phyloP scores from a whole-genome alignment of 1,140 invertebrate genomes.

The Kradibia gibbosae region DNA sequence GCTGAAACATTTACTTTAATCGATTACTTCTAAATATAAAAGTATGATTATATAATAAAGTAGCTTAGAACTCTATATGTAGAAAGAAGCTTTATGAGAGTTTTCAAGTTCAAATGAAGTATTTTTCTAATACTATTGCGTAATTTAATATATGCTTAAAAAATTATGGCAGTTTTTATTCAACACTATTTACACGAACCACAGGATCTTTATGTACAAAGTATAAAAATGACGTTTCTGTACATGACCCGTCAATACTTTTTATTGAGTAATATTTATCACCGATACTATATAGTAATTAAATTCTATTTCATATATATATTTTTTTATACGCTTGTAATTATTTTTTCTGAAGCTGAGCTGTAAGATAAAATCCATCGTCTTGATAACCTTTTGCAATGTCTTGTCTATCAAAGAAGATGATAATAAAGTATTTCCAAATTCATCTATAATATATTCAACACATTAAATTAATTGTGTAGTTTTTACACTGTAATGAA shows the following conservation, averaged over 20 bases:
- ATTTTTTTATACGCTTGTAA: not conserved
- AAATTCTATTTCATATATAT: too few species aligned
- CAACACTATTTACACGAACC: too few species aligned
- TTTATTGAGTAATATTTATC: too few species aligned
- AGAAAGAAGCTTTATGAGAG: slow-evolving; percentile 31
- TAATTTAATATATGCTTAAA: not conserved
- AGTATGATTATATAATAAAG: slow-evolving; percentile 2
- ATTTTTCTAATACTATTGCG: not conserved
- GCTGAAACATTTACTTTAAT: not conserved
- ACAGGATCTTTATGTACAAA: too few species aligned
- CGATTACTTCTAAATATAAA: not conserved
- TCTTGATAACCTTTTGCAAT: slow-evolving; percentile 44
- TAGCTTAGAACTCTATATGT: not conserved
- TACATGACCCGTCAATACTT: too few species aligned
- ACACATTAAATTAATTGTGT: not conserved
- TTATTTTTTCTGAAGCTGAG: slow-evolving; percentile 30
- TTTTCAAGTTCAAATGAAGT: slow-evolving; percentile 9
- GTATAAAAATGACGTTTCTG: too few species aligned
- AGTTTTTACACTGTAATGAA: not conserved
- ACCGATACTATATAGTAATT: too few species aligned
- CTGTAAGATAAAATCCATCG: slow-evolving; percentile 34
- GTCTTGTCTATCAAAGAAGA: slow-evolving; percentile 47
- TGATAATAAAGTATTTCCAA: slow-evolving; percentile 36
- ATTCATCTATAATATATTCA: not conserved
- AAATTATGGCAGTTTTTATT: not conserved